These are phyloP conservation scores for Cinara cedri DNA, from an alignment of 2,888 invertebrate genomes.

Conservation along the genomic window DNA sequence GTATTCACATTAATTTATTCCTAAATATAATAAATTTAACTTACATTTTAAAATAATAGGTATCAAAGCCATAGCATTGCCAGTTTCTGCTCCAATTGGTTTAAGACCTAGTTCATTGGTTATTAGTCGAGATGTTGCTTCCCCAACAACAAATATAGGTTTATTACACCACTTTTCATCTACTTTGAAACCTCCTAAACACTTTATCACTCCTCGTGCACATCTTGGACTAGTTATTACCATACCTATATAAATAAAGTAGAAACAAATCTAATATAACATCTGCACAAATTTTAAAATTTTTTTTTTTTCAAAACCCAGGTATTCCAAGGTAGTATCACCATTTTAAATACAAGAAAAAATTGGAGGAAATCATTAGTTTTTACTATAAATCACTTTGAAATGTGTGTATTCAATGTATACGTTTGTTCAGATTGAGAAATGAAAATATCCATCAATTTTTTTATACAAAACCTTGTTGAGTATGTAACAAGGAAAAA, in stretches of 20 bases:
- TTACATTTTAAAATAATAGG: constrained; percentile 59
- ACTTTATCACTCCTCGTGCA: constrained; percentile 58
- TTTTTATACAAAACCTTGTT: no score
- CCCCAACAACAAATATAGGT: constrained; percentile 60
- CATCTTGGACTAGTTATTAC: constrained; percentile 60
- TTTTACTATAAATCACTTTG: no score
- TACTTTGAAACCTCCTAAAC: constrained; percentile 54
- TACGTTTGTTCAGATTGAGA: no score
- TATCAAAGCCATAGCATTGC: constrained; percentile 59
- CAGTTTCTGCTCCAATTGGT: constrained; percentile 59
- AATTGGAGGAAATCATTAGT: no score
- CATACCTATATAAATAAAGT: constrained; percentile 59
- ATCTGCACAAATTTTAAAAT: no score
- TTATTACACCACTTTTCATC: constrained; percentile 59
- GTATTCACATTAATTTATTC: not conserved
- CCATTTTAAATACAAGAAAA: no score
- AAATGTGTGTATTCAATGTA: no score
- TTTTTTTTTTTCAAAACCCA: no score
- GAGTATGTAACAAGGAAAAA: no score
- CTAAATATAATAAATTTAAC: not conserved
- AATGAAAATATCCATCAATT: no score
- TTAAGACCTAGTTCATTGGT: constrained; percentile 58
- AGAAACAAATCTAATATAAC: no score
- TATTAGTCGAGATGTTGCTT: constrained; percentile 59
- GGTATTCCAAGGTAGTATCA: no score